Evolutionary conservation across 1,140 invertebrate genomes (phyloP), one percentile per base, ranked within the genome.

Genomic region (Drosophila dunni): DNA sequence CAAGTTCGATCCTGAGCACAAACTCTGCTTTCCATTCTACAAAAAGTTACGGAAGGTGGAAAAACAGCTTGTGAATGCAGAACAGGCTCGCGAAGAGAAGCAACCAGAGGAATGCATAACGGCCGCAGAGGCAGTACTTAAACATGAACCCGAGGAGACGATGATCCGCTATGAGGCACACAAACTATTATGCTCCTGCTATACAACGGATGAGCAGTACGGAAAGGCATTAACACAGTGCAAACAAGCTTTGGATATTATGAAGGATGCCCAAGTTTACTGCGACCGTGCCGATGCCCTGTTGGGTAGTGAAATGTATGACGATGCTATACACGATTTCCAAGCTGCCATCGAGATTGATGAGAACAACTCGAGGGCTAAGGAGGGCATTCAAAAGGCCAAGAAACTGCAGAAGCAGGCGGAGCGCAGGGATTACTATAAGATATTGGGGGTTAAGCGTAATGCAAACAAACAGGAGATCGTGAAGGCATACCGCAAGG

Each of bases 1-100:
- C 8, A 99, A 99, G 93, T 93, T 99, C 24, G 99, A 99, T 94
- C 98, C 98, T 0, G 99, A 99, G 85, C 98, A 99, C 93, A 98
- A 98, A 93, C 93, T 96, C 66, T 99, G 99, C 93, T 98, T 95
- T 93, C 95, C 96, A n/a, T 96, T 98, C 89, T 99, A 99, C 93
- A 99, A 99, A 92, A 98, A 97, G 92, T 93, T 99, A 2, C 99
- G 99, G 91, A 99, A 99, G 92, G 94, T 99, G n/a, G 97, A 96
- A 58, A 99, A 98, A 92, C 93, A 96, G 61, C 85, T 99, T 38
- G 93, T 94, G 33, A 94, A 95, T n/a, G 95, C 97, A 4, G 95
- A 97, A 78, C 94, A 95, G 38, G 93, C 94, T 8, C 94, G 95
- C 11, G 95, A 96, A 72, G 92, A 94, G 10, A 94, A 96, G 53